Base-by-base conservation (phyloP, 2,888 invertebrate species). In the Spisula subtruncata region DNA sequence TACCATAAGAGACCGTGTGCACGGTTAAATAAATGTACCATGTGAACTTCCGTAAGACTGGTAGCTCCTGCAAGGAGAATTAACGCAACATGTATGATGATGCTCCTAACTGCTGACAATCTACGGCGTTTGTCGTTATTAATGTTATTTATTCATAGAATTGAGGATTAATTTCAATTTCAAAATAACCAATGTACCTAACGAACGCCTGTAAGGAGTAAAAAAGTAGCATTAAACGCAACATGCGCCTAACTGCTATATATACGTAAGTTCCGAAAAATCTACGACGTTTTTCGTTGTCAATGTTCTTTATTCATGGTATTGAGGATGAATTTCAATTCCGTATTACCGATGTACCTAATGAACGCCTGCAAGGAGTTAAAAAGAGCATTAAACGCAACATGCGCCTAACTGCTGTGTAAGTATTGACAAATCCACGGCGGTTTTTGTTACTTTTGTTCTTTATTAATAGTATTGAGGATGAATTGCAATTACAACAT, bases 401-500 rank as follows among this genome's bases (percentile, higher is more conserved):
- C 6, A 60, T 60, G 60, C 20, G 20, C n/a, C 6, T 60, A n/a
- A 60, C 20, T 60, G 60, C n/a, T n/a, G n/a, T n/a, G n/a, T n/a
- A 60, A 60, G 8, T 60, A 60, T n/a, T 16, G n/a, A n/a, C 20
- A 20, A 60, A 60, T 60, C n/a, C n/a, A 60, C 60, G 60, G n/a
- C 60, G n/a, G n/a, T 66, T 66, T 66, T 25, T 66, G 60, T 25
- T 4, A 66, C 8, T 20, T 25, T 10, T 25, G 20, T 25, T 66
- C 60, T 66, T 66, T 66, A 66, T 66, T 20, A 6, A 25, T 25
- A 66, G 60, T 25, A 66, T 66, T 66, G 5, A 6, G 60, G 60
- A 66, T 66, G 60, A 20, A 66, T 66, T 66, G 25, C 8, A 66
- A 66, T 66, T 66, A 66, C 60, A 66, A 25, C 60, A 66, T 66